phyloP scores from a whole-genome alignment of 1,140 invertebrate genomes.

The Drosophila pandora region DNA sequence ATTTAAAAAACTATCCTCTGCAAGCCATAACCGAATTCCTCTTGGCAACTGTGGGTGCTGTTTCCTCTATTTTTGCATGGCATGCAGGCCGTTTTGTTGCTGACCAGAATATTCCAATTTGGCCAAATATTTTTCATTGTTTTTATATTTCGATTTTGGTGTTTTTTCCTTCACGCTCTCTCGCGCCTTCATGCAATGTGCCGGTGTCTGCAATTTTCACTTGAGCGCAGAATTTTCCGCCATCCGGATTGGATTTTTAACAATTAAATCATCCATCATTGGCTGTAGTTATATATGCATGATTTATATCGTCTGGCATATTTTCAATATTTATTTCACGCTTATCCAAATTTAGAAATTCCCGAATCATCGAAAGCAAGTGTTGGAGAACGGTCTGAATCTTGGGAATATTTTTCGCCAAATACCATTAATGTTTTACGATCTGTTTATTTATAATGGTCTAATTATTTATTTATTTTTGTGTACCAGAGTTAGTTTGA shows the following conservation, averaged over 20 bases:
- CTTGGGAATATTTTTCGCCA: conserved; percentile 10
- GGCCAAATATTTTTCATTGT: conserved; percentile 14
- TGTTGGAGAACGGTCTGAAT: conserved; percentile 4
- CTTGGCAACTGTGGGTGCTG: neutral
- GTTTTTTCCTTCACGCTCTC: conserved; percentile 13
- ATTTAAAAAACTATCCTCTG: conserved; percentile 42
- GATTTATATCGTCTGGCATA: conserved; percentile 63
- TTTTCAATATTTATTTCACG: conserved; percentile 58
- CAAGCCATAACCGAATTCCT: conserved; percentile 5
- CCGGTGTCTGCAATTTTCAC: conserved; percentile 37
- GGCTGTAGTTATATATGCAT: conserved; percentile 51
- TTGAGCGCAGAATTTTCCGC: conserved; percentile 18
- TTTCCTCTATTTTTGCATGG: conserved; percentile 11
- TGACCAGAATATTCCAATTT: conserved; percentile 3
- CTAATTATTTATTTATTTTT: conserved; percentile 38
- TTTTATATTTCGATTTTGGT: conserved; percentile 9
- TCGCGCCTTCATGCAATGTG: conserved; percentile 13
- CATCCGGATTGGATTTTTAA: conserved; percentile 14
- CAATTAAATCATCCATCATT: conserved; percentile 56
- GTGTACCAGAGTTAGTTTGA: conserved; percentile 17
- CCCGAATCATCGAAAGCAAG: conserved; percentile 18
- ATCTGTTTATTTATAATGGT: conserved; percentile 40
- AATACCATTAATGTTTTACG: conserved; percentile 42
- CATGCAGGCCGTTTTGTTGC: conserved; percentile 37
- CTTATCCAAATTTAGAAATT: conserved; percentile 46